Evolutionary conservation across 1,140 invertebrate species (phyloP).

Genomic region (Drosophila pachea): DNA sequence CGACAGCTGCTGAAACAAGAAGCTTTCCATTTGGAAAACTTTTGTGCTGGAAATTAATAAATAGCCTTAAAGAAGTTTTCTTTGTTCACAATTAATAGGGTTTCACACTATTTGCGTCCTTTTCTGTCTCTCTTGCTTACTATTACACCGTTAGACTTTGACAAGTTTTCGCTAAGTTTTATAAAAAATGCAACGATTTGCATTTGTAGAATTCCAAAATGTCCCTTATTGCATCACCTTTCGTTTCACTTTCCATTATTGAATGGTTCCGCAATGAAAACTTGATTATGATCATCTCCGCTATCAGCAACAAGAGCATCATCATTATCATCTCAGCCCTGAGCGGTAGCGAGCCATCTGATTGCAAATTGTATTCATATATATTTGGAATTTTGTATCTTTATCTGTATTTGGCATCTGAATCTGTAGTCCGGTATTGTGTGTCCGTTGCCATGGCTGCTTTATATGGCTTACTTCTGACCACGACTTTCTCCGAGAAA

Average conservation of each 20-base stretch:
- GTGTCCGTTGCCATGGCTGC: conserved; percentile 58
- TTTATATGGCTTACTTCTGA: conserved; percentile 67
- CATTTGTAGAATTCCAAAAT: neutral
- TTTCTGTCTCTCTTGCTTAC: too few species aligned
- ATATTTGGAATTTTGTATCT: neutral
- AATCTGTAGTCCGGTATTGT: conserved; percentile 30
- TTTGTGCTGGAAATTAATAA: too few species aligned
- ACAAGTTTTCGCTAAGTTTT: too few species aligned
- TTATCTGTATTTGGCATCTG: conserved; percentile 14
- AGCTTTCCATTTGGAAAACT: too few species aligned
- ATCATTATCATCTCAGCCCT: neutral
- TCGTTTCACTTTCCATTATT: conserved; percentile 59
- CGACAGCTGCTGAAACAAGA: too few species aligned
- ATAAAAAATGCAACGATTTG: neutral
- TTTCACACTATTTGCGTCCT: too few species aligned
- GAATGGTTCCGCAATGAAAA: conserved; percentile 30
- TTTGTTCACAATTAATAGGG: too few species aligned
- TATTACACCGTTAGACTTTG: too few species aligned
- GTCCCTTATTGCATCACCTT: conserved; percentile 38
- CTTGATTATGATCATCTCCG: neutral
- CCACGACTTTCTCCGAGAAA: conserved; percentile 73
- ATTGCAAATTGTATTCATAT: conserved; percentile 43
- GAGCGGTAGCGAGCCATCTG: conserved; percentile 9
- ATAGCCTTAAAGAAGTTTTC: too few species aligned
- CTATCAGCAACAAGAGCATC: conserved; percentile 4